Evolutionary conservation across 2,797 vertebrate genomes (phyloP).

Genomic region (Gobionotothen gibberifrons): DNA sequence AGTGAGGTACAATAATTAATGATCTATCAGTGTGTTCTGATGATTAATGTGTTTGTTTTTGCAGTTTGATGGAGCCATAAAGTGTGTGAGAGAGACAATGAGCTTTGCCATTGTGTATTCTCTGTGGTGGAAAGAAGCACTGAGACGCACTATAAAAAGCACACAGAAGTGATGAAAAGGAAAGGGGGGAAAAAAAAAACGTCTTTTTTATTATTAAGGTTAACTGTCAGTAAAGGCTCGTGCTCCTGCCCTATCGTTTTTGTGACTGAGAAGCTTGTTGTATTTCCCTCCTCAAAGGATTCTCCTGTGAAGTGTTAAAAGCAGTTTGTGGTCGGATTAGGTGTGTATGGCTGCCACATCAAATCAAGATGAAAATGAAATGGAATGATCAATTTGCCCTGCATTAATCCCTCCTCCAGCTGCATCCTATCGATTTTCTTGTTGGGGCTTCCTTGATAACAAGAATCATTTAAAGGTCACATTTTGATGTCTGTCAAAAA

Average conservation of each 20-base stretch:
- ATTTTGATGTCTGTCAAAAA: slow-evolving; percentile 85
- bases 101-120: slow-evolving; percentile 72
- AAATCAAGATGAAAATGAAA: slow-evolving; percentile 86
- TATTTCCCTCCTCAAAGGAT: slow-evolving; percentile 63
- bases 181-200: slow-evolving; percentile 40
- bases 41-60: slow-evolving; percentile 86
- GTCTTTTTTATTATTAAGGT: slow-evolving; percentile 74
- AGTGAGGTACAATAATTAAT: slow-evolving; percentile 82
- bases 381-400: slow-evolving; percentile 85
- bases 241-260: slow-evolving; percentile 54
- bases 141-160: slow-evolving; percentile 53
- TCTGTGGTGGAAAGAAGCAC: slow-evolving; percentile 59
- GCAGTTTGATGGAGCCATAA: slow-evolving; percentile 80
- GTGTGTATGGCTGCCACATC: slow-evolving; percentile 76
- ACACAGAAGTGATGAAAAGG: slow-evolving; percentile 62
- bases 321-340: slow-evolving; percentile 80
- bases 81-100: slow-evolving; percentile 77
- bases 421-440: slow-evolving; percentile 81
- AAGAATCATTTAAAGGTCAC: slow-evolving; percentile 86
- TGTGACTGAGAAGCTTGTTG: slow-evolving; percentile 65
- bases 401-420: slow-evolving; percentile 82
- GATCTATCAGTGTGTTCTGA: slow-evolving; percentile 79
- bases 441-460: slow-evolving; percentile 80
- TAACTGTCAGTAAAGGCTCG: slow-evolving; percentile 73
- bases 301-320: slow-evolving; percentile 77